A percentile compares a stretch with the other conserved stretches of the same genome.
phyloP scores from a whole-genome alignment of 1,140 invertebrate genomes.

The Meteorus sp. region DNA sequence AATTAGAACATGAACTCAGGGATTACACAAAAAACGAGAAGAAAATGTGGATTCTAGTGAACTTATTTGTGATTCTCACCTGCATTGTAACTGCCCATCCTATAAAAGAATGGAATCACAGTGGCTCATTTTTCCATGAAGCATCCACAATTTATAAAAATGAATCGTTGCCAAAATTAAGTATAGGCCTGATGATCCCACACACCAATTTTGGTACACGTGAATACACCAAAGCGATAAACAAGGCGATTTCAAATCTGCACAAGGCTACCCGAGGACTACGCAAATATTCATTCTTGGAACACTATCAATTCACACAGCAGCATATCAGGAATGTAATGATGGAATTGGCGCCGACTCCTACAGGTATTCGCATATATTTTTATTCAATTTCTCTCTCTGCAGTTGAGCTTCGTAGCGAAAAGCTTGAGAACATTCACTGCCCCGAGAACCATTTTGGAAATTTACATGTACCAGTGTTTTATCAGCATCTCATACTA shows the following conservation, averaged over 20 bases:
- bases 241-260: conserved; percentile 64
- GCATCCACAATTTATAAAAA: conserved; percentile 25
- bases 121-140: background rate
- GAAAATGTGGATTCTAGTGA: too few species aligned
- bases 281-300: conserved; percentile 63
- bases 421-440: too few species aligned
- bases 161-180: conserved; percentile 43
- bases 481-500: too few species aligned
- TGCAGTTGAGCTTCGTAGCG: too few species aligned
- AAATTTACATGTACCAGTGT: too few species aligned
- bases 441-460: too few species aligned
- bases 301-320: conserved; percentile 66
- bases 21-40: too few species aligned
- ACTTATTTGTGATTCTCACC: too few species aligned
- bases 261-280: conserved; percentile 60
- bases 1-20: too few species aligned
- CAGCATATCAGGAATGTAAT: conserved; percentile 66
- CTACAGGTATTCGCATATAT: too few species aligned
- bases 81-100: background rate
- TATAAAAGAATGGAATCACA: conserved; percentile 7
- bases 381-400: conserved; percentile 28
- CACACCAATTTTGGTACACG: conserved; percentile 68
- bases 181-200: conserved; percentile 67
- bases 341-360: conserved; percentile 75
- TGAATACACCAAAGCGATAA: conserved; percentile 70